Conservation (phyloP, 2,888 invertebrate genomes). For the Beris morrisii region DNA sequence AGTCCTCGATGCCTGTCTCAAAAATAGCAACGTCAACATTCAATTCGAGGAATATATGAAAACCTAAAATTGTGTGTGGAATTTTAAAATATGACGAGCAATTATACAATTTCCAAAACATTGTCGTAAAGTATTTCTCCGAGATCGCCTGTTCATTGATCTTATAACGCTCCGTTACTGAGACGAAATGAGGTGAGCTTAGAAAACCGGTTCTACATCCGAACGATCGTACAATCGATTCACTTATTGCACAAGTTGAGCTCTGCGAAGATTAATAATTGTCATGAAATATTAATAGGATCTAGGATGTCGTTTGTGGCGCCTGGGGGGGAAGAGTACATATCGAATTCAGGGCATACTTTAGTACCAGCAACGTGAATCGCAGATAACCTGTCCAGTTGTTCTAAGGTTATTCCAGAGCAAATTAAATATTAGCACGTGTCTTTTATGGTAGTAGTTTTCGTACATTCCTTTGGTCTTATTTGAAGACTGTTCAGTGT, state of each 20-base stretch:
- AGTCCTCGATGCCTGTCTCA: conserved; percentile 93
- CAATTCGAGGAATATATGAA: conserved; percentile 77
- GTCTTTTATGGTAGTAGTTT: conserved; percentile 55
- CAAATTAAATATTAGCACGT: conserved; percentile 64
- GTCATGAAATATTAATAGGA: no score
- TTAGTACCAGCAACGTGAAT: conserved; percentile 98
- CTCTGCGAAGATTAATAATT: conserved; percentile 59
- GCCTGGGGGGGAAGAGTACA: background rate
- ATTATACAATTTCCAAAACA: conserved; percentile 70
- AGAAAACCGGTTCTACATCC: conserved; percentile 87
- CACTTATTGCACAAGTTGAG: conserved; percentile 71
- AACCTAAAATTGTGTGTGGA: conserved; percentile 82
- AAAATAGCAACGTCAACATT: conserved; percentile 86
- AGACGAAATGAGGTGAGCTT: conserved; percentile 89
- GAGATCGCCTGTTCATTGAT: conserved; percentile 74
- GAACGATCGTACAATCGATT: conserved; percentile 76
- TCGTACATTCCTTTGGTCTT: background rate
- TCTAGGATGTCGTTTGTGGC: no score
- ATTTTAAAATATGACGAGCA: conserved; percentile 92
- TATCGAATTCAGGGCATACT: conserved; percentile 55
- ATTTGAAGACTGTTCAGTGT: background rate
- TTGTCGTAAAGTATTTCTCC: conserved; percentile 67
- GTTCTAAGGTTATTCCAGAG: conserved; percentile 65
- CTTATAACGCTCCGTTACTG: conserved; percentile 82
- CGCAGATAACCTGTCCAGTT: conserved; percentile 74